These are phyloP conservation scores for Morpho deidamia DNA, from an alignment of 2,888 invertebrate species.

Conservation along the genomic window DNA sequence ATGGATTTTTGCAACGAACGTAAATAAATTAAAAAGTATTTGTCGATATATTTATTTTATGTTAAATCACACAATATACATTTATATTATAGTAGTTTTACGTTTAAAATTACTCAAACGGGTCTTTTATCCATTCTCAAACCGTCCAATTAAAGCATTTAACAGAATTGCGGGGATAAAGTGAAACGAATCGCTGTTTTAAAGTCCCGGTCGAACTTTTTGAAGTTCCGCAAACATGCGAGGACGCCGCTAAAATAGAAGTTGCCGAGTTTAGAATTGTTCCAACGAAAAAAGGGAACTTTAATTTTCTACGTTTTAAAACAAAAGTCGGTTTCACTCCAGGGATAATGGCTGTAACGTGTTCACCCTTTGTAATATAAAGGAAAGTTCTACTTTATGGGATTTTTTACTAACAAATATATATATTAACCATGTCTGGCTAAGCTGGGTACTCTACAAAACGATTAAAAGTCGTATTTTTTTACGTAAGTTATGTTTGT, in stretches of 20 bases:
- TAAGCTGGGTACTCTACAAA: too few relatives aligned
- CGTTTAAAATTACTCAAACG: not conserved
- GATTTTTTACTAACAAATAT: not conserved
- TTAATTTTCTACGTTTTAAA: conserved; percentile 73
- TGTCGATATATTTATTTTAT: too few relatives aligned
- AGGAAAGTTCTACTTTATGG: not conserved
- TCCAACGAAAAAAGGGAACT: conserved; percentile 65
- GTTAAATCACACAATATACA: not conserved
- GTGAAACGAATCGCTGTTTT: conserved; percentile 57
- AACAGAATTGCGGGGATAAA: conserved; percentile 49
- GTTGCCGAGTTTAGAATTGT: conserved; percentile 73
- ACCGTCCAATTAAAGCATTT: conserved; percentile 57
- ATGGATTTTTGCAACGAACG: too few relatives aligned
- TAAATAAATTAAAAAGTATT: too few relatives aligned
- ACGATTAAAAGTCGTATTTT: too few relatives aligned
- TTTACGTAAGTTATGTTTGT: too few relatives aligned
- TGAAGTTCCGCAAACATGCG: conserved; percentile 72
- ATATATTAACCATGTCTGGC: too few relatives aligned
- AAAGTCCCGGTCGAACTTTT: conserved; percentile 61
- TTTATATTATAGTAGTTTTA: too few relatives aligned
- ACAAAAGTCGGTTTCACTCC: conserved; percentile 56
- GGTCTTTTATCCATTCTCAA: not conserved
- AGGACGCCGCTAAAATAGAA: conserved; percentile 72
- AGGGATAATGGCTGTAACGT: conserved; percentile 65
- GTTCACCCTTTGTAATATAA: conserved; percentile 37